Evolutionary conservation across 1,140 invertebrate species (phyloP), one percentile per base, ranked within the genome.

Genomic region (Drosophila albomicans): DNA sequence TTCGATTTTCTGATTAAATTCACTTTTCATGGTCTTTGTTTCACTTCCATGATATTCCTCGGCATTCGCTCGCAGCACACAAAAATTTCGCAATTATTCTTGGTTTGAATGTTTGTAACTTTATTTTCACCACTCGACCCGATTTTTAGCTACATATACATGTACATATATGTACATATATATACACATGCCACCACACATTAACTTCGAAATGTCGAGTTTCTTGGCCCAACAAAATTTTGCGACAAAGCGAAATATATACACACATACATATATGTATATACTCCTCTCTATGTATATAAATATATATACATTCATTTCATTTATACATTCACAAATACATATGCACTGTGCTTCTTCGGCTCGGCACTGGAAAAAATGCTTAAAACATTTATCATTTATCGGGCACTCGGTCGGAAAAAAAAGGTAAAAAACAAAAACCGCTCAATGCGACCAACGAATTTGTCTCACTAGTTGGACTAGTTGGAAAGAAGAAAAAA

Each of bases 121-220:
- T 86, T 81, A 85, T 87, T 87, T 87, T 87, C 82, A 87, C 79
- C 79, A 87, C 82, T 82, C 82, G 84, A 87, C 82, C 80, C 82
- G 82, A 81, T 74, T 87, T 87, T 81, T 58, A 28, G 45, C 70
- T 59, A 57, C 35, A 32, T 61, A 25, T 25, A 25, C 3, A 4
- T 25, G 11, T 61, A 20, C 0, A 20, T 2, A 3, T n/a, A n/a
- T n/a, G n/a, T 20, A 20, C 3, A 20, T 25, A 28, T 8, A 45
- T 45, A 45, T 1, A 30, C 20, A 48, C 59, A 87, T 82, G 78
- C 75, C 82, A 84, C 66, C 77, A 67, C 69, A 73, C 69, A 73
- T 30, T 67, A 77, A 73, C 72, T 79, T 84, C 63, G 72, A 82
- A 86, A 72, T 72, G 79, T 86, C 54, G 75, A 82, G 74, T 67